Base-by-base conservation (phyloP, 2,888 invertebrate species). In the Bombylius major region DNA sequence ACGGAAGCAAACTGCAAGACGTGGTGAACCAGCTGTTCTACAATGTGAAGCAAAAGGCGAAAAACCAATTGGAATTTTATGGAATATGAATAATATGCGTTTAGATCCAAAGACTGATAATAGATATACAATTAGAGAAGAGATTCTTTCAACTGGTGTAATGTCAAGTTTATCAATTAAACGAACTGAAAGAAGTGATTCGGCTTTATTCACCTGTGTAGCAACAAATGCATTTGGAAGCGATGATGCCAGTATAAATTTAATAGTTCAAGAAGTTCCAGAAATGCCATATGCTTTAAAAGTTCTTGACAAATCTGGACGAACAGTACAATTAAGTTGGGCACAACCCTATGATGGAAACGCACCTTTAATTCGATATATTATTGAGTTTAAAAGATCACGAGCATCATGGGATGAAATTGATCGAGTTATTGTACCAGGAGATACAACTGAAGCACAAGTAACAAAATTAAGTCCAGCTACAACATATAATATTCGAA, bases 41-140 rank as follows among this genome's bases (percentile, higher is more conserved):
- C 90, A 91, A 68, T 94, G 94, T 72, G 90, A 91, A 76, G 92
- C 93, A 42, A 90, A 90, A 72, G 93, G 94, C 63, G 94, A 94
- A 73, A 91, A 91, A 79, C 94, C 94, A 42, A 93, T 94, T 71
- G 92, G 92, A 63, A 92, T 94, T 62, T 79, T 91, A 60, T 94
- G 94, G 93, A 92, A 91, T 77, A 92, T 92, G 83, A 91, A 93
- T 76, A 91, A 90, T 76, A 91, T 90, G 75, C 84, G 92, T 36
- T 77, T 93, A 62, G 93, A 94, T 73, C 87, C 91, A 53, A 91
- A 92, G 75, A 84, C 86, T 59, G 91, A 93, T 70, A 88, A 88
- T 53, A 83, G 89, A 52, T 89, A 88, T 73, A 89, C 89, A 11
- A 88, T 89, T 61, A 76, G 79, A 57, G 92, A 92, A 73, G 92